These are phyloP conservation scores for Chondrosia reniformis DNA, from an alignment of 37 sponge, comb jelly and placozoan genomes.

Conservation along the genomic window DNA sequence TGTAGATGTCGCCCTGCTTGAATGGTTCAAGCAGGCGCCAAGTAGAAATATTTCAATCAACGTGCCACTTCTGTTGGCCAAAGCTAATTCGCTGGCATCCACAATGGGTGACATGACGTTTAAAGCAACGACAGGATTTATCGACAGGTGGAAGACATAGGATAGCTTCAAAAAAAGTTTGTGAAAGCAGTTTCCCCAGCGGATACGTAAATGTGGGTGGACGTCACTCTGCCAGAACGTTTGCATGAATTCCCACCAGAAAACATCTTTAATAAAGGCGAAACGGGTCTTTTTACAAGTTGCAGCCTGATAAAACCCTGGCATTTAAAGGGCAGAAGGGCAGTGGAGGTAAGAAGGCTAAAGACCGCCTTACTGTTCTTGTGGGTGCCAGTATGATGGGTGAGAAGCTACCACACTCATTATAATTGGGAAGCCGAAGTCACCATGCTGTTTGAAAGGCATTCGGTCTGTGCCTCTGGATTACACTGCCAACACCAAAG, in stretches of 20 bases:
- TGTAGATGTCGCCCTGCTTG: background rate
- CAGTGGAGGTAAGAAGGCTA: slow-evolving; percentile 15
- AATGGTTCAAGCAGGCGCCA: slow-evolving; percentile 14
- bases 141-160: slow-evolving; percentile 19
- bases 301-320: slow-evolving; percentile 15
- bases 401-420: slow-evolving; percentile 18
- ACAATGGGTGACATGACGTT: background rate
- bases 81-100: slow-evolving; percentile 2
- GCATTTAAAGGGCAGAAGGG: slow-evolving; percentile 10
- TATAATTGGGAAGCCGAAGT: slow-evolving; percentile 13
- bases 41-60: background rate
- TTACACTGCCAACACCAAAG: slow-evolving; percentile 15
- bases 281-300: background rate
- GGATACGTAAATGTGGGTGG: background rate
- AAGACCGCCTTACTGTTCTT: slow-evolving; percentile 17
- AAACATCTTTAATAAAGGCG: slow-evolving; percentile 5
- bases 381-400: slow-evolving; percentile 19
- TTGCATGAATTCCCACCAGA: background rate
- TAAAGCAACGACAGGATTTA: slow-evolving; percentile 4
- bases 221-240: slow-evolving; percentile 9
- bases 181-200: background rate
- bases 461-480: background rate
- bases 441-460: slow-evolving; percentile 18
- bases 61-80: slow-evolving; percentile 8
- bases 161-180: background rate